A percentile compares a stretch with the other conserved stretches of the same genome.
phyloP scores from a whole-genome alignment of 2,888 invertebrate genomes.

The Ditula angustiorana region DNA sequence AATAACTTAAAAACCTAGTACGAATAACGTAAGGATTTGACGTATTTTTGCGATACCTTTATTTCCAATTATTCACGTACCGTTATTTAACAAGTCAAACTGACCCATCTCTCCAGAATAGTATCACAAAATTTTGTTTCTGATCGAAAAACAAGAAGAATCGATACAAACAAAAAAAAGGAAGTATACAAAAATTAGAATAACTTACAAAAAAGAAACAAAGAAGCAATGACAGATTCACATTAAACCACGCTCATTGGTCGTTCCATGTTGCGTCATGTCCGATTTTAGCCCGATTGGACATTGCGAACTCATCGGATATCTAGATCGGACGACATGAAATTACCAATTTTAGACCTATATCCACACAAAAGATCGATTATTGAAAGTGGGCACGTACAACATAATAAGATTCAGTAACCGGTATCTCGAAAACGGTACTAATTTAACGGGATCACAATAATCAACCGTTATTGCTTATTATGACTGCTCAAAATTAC shows the following conservation, averaged over 20 bases:
- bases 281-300: background rate
- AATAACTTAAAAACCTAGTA: too few species aligned
- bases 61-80: too few species aligned
- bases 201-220: slow-evolving; percentile 49
- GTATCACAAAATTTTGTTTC: slow-evolving; percentile 46
- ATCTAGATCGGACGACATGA: background rate
- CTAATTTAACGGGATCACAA: background rate
- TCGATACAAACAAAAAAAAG: slow-evolving; percentile 52
- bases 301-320: background rate
- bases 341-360: background rate
- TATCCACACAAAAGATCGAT: background rate
- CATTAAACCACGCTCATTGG: background rate
- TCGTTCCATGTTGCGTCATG: background rate
- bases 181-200: slow-evolving; percentile 34
- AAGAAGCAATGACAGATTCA: slow-evolving; percentile 51
- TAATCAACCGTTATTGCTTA: too few species aligned
- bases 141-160: slow-evolving; percentile 46
- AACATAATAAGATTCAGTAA: too few species aligned
- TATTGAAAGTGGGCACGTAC: background rate
- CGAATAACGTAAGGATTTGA: too few species aligned
- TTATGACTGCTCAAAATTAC: too few species aligned
- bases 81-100: background rate
- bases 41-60: too few species aligned
- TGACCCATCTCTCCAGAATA: slow-evolving; percentile 4
- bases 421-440: background rate